A percentile compares a stretch with the other conserved stretches of the same genome.
These are phyloP conservation scores for Podiceps cristatus DNA, from an alignment of 2,113 vertebrate genomes.

Conservation along the genomic window DNA sequence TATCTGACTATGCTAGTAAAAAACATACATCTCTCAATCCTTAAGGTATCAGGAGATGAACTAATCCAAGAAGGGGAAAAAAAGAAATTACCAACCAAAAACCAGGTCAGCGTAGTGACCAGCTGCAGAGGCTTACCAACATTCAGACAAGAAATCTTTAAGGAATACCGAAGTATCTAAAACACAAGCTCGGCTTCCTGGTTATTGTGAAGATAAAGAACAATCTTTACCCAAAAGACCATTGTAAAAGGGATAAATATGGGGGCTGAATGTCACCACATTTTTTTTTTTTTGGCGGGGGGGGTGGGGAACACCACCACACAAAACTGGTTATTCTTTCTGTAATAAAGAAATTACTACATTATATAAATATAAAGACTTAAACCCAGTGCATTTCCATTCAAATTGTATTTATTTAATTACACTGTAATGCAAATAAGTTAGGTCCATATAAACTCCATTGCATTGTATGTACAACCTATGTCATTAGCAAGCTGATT, in stretches of 20 bases:
- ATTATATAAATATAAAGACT: neutral
- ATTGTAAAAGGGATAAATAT: neutral
- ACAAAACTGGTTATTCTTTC: neutral
- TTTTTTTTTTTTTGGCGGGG: no score
- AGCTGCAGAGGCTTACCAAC: neutral
- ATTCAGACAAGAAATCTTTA: neutral
- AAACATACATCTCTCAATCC: neutral
- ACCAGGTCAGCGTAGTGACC: neutral
- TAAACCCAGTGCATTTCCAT: slow-evolving; percentile 27
- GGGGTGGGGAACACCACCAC: no score
- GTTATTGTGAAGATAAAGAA: neutral
- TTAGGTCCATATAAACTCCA: slow-evolving; percentile 69
- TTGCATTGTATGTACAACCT: slow-evolving; percentile 50
- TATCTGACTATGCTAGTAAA: neutral
- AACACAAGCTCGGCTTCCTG: neutral
- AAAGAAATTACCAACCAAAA: neutral
- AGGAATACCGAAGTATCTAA: neutral
- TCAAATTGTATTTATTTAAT: slow-evolving; percentile 78
- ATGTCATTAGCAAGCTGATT: slow-evolving; percentile 17
- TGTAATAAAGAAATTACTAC: neutral
- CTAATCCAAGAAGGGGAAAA: neutral
- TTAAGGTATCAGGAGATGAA: neutral
- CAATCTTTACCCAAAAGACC: neutral
- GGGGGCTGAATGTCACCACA: neutral
- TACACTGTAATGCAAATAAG: slow-evolving; percentile 64